Evolutionary conservation across 2,797 vertebrate genomes (phyloP).

Genomic region (Cebuella pygmaea): DNA sequence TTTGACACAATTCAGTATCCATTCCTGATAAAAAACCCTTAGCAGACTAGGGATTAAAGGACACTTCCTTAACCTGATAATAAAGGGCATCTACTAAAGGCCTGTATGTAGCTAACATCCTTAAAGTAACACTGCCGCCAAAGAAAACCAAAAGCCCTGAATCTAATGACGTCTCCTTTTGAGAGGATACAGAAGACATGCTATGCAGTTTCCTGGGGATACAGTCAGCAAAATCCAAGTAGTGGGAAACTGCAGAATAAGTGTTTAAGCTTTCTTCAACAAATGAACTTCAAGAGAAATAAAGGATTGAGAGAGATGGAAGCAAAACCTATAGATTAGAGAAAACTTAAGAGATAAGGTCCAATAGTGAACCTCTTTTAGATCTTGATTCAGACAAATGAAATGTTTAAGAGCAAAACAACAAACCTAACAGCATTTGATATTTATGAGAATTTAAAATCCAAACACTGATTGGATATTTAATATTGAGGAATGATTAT

Average conservation of each 20-base stretch:
- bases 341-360: neutral
- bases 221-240: slow-evolving; percentile 4
- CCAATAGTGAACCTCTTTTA: neutral
- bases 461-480: slow-evolving; percentile 2
- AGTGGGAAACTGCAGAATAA: neutral
- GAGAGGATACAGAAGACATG: neutral
- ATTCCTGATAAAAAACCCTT: neutral
- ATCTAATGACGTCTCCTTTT: neutral
- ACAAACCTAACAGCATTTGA: neutral
- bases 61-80: neutral
- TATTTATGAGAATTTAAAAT: slow-evolving; percentile 19
- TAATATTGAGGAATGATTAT: neutral
- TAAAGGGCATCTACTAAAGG: neutral
- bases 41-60: neutral
- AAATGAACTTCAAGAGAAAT: neutral
- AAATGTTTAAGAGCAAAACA: neutral
- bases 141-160: neutral
- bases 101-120: neutral
- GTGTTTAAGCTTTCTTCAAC: neutral
- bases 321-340: neutral
- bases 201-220: neutral
- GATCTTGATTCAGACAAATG: neutral
- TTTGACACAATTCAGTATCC: neutral
- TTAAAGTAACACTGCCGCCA: neutral
- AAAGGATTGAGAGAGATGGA: neutral